Evolutionary conservation across 92 coral and sea anemone species (phyloP).

Genomic region (Phenganax stokvisi): DNA sequence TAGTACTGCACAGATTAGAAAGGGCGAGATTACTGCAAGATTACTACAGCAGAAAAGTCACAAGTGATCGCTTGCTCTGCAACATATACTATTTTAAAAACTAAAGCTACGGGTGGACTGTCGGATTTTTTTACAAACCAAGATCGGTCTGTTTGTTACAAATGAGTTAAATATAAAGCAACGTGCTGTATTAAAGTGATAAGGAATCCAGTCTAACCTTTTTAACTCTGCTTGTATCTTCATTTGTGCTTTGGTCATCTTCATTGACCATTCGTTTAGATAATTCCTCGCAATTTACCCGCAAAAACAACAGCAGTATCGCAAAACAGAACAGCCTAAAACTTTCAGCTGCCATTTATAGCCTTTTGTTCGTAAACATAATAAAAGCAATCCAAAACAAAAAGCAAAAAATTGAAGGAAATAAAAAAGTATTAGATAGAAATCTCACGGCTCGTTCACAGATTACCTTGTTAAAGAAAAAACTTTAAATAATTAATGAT

Average conservation of each 20-base stretch:
- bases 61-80: no score
- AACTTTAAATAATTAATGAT: conserved; percentile 29
- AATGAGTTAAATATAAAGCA: background rate
- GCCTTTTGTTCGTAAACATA: conserved; percentile 7
- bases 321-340: conserved; percentile 4
- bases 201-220: background rate
- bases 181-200: background rate
- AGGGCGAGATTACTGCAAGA: no score
- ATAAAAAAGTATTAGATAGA: background rate
- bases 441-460: conserved; percentile 1
- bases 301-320: background rate
- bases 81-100: no score
- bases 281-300: background rate
- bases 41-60: no score
- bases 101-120: no score
- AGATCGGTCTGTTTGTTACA: no score
- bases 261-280: conserved; percentile 8
- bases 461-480: background rate
- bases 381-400: background rate
- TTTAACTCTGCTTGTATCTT: conserved; percentile 30
- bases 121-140: no score
- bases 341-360: background rate
- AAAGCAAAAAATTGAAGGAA: background rate
- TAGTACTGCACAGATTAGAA: no score
- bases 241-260: conserved; percentile 3